A percentile compares a stretch with the other conserved stretches of the same genome.
These are phyloP conservation scores for Psophia crepitans DNA, from an alignment of 2,113 vertebrate species.

Conservation along the genomic window DNA sequence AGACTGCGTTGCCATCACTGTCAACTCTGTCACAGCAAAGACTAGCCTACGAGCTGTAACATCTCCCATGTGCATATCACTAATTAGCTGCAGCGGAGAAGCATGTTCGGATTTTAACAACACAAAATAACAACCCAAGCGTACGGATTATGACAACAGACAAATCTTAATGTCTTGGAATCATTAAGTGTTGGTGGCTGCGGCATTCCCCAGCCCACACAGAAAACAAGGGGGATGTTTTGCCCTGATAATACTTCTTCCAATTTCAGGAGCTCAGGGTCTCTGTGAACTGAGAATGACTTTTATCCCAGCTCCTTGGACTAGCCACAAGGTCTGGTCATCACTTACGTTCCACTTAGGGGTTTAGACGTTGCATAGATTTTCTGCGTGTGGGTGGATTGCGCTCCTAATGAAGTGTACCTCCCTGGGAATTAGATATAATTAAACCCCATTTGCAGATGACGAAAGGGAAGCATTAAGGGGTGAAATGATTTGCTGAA, in stretches of 20 bases:
- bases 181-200: background rate
- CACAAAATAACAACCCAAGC: constrained; percentile 32
- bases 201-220: background rate
- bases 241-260: background rate
- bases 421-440: background rate
- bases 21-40: constrained; percentile 8
- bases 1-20: background rate
- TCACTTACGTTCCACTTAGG: background rate
- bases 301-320: background rate
- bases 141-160: background rate
- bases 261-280: background rate
- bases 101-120: constrained; percentile 32
- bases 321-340: background rate
- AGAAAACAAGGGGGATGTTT: background rate
- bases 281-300: background rate
- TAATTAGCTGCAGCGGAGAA: constrained; percentile 52
- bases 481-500: background rate
- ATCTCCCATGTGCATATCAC: constrained; percentile 9
- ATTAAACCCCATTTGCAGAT: background rate
- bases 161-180: constrained; percentile 10
- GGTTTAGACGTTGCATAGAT: background rate
- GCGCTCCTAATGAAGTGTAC: background rate
- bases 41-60: background rate
- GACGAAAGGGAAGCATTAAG: background rate
- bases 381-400: background rate